Conservation (phyloP, 2,797 vertebrate species). For the Poeciliopsis gracilis region DNA sequence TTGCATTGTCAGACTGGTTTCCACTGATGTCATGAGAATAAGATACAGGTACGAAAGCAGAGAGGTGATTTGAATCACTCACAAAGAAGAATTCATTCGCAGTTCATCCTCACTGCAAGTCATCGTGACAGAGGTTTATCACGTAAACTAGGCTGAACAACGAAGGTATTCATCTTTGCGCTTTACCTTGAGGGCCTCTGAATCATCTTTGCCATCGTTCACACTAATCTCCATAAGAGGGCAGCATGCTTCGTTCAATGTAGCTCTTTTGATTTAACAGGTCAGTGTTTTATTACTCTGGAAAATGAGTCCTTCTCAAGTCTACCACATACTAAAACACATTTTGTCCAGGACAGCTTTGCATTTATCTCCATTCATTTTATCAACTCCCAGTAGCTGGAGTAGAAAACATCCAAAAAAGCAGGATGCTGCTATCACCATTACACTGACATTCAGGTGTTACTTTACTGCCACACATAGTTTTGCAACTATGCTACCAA, state of each 20-base stretch:
- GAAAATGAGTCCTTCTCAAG: no score
- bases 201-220: neutral
- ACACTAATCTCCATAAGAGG: conserved; percentile 30
- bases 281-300: neutral
- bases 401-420: no score
- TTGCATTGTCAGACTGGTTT: conserved; percentile 36
- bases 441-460: no score
- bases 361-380: no score
- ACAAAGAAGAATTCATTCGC: neutral
- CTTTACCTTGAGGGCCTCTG: neutral
- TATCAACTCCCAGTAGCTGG: no score
- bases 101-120: neutral
- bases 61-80: conserved; percentile 10
- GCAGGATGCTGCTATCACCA: no score
- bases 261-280: neutral
- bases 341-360: no score
- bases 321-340: no score
- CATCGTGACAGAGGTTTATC: neutral
- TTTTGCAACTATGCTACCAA: no score
- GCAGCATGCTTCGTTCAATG: conserved; percentile 6
- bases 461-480: no score
- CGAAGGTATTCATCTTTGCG: neutral
- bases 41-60: neutral
- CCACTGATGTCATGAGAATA: neutral
- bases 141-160: neutral